Conservation (phyloP, 2,113 vertebrate genomes). For the Rattus norvegicus region GRCr8 NC_086038.1:53775001-53775500, state of each 20-base stretch:
- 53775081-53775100: conserved; percentile 79
- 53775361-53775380: background rate
- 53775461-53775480: background rate
- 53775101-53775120: conserved; percentile 80
- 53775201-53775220: conserved; percentile 78
- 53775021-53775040: conserved; percentile 84
- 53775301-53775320: background rate
- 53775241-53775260: conserved; percentile 61
- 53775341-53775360: background rate
- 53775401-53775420: background rate
- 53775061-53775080: conserved; percentile 84
- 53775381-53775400: background rate
- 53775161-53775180: conserved; percentile 81
- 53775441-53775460: conserved; percentile 27
- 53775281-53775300: background rate
- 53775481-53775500: conserved; percentile 18
- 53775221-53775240: conserved; percentile 68
- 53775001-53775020: conserved; percentile 82
- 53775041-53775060: conserved; percentile 80
- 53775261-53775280: background rate
- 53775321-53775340: background rate
- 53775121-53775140: conserved; percentile 61
- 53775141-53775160: conserved; percentile 70
- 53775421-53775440: background rate
- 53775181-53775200: conserved; percentile 73